phyloP scores from a whole-genome alignment of 1,140 invertebrate species.

The Drosophila varians region DNA sequence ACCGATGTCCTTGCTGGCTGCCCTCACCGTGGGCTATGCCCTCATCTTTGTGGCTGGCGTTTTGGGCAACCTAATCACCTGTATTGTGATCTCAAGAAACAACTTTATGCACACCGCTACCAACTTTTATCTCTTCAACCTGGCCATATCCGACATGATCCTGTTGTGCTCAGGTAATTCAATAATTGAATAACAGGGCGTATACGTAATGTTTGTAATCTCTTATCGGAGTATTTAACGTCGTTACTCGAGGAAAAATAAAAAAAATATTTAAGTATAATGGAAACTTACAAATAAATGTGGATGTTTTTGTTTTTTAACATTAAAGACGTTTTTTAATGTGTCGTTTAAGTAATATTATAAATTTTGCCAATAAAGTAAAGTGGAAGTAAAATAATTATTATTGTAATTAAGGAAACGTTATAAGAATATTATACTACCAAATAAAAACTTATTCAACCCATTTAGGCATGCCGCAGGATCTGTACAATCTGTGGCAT shows the following conservation, averaged over 20 bases:
- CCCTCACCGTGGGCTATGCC: slow-evolving; percentile 89
- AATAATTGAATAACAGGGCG: neutral
- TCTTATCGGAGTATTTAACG: neutral
- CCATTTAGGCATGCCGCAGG: slow-evolving; percentile 88
- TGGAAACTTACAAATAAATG: neutral
- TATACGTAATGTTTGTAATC: neutral
- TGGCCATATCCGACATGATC: slow-evolving; percentile 95
- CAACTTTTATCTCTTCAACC: slow-evolving; percentile 94
- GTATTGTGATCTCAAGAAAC: slow-evolving; percentile 92
- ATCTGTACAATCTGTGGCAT: slow-evolving; percentile 92
- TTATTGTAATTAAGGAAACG: too few relatives aligned
- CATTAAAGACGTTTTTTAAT: neutral
- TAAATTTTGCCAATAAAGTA: neutral
- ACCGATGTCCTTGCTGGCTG: slow-evolving; percentile 84
- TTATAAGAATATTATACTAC: neutral
- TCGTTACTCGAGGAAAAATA: neutral
- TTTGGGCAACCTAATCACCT: slow-evolving; percentile 93
- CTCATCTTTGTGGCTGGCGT: slow-evolving; percentile 92
- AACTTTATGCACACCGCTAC: slow-evolving; percentile 93
- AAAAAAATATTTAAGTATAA: neutral
- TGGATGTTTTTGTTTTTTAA: neutral
- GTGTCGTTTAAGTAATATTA: neutral
- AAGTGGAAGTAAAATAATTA: neutral
- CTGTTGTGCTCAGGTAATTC: slow-evolving; percentile 86
- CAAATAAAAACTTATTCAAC: neutral